These are phyloP conservation scores for Drosophila hamatofila DNA, from an alignment of 2,888 invertebrate species.

Conservation along the genomic window DNA sequence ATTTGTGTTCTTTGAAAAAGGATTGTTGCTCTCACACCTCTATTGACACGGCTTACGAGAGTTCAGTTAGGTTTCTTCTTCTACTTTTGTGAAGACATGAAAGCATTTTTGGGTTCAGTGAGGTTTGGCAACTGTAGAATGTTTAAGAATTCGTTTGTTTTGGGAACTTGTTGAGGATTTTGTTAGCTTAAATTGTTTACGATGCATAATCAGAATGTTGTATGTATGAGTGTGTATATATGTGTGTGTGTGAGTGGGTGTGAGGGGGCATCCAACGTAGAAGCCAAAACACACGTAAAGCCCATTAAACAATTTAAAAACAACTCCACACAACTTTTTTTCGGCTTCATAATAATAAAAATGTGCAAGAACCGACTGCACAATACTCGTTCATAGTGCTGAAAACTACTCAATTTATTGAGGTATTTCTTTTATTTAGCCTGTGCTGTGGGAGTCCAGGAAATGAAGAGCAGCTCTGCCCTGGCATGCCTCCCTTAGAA, in stretches of 20 bases:
- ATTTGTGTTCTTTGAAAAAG: conserved; percentile 1
- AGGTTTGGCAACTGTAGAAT: neutral
- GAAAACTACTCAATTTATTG: neutral
- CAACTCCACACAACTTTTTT: conserved; percentile 17
- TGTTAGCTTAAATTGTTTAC: conserved; percentile 6
- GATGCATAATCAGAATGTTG: neutral
- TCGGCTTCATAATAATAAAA: neutral
- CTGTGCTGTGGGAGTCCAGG: too few relatives aligned
- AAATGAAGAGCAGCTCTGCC: too few relatives aligned
- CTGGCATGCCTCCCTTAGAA: too few relatives aligned
- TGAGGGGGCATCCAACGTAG: neutral
- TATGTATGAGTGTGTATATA: neutral
- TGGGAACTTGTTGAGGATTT: neutral
- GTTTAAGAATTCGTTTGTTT: neutral
- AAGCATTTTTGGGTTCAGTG: neutral
- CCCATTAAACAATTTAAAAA: conserved; percentile 27
- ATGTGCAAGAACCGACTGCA: neutral
- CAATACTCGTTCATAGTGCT: neutral
- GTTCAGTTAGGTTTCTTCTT: neutral
- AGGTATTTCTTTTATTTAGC: too few relatives aligned
- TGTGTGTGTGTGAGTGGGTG: neutral
- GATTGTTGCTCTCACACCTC: neutral
- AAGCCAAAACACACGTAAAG: conserved; percentile 28
- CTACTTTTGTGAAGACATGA: neutral
- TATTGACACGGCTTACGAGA: neutral